Evolutionary conservation across 2,113 vertebrate genomes (phyloP).

Genomic region (Heptranchias perlo): DNA sequence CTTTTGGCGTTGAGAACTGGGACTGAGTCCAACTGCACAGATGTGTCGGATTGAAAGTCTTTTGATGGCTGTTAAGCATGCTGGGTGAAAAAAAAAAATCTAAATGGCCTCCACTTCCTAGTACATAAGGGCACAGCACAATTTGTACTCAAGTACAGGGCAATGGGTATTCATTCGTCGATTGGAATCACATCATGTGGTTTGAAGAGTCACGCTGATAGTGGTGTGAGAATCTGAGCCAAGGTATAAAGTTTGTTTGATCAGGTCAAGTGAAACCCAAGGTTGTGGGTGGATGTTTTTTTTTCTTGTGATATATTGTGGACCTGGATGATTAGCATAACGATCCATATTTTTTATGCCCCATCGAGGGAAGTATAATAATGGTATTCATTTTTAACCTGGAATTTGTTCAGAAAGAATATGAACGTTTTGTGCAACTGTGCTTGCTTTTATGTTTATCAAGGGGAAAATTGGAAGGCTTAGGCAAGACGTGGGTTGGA

Average conservation of each 20-base stretch:
- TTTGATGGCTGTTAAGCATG: neutral
- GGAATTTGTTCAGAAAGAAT: neutral
- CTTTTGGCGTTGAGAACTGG: neutral
- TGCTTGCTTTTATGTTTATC: neutral
- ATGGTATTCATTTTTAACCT: neutral
- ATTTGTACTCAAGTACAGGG: neutral
- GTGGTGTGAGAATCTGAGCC: no score
- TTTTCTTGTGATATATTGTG: no score
- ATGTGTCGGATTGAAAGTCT: neutral
- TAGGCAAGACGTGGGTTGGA: neutral
- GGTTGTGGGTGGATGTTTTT: no score
- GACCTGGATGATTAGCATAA: no score
- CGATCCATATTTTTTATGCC: no score
- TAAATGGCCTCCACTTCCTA: no score
- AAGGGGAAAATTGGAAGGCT: neutral
- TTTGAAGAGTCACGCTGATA: neutral
- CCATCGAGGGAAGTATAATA: neutral
- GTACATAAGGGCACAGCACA: neutral
- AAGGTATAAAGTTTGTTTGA: neutral
- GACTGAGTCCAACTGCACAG: no score
- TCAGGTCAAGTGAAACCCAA: neutral
- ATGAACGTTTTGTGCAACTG: neutral
- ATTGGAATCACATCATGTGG: neutral
- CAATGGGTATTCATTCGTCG: neutral
- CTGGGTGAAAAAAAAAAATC: neutral